phyloP scores from a whole-genome alignment of 1,140 invertebrate species.

The Lucilia cuprina region DNA sequence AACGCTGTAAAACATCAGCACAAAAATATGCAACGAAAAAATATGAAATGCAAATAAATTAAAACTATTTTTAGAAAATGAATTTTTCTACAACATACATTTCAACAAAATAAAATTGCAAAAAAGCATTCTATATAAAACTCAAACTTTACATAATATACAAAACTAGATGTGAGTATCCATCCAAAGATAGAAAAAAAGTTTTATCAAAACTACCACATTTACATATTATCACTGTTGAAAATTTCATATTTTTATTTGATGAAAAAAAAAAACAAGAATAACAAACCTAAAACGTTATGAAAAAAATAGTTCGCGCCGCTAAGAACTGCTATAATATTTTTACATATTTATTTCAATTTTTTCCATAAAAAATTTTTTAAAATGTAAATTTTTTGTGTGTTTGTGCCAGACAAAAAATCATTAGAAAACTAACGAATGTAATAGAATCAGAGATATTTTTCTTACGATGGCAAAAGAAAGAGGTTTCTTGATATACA shows the following conservation, averaged over 20 bases:
- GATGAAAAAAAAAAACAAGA: too few species aligned
- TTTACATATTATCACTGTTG: not conserved
- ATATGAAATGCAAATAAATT: not conserved
- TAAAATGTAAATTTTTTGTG: not conserved
- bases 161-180: not conserved
- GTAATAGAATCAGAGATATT: not conserved
- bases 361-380: not conserved
- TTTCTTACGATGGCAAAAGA: not conserved
- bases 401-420: not conserved
- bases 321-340: not conserved
- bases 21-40: not conserved
- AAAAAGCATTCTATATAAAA: not conserved
- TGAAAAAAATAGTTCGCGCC: not conserved
- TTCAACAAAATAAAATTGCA: not conserved
- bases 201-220: not conserved
- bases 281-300: not conserved
- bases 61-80: not conserved
- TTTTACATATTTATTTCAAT: not conserved
- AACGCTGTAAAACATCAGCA: not conserved
- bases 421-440: not conserved
- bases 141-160: not conserved
- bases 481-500: not conserved
- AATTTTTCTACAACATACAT: not conserved
- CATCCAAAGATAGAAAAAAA: not conserved
- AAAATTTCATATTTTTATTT: not conserved